These are phyloP conservation scores for Lymantria monacha DNA, from an alignment of 2,888 invertebrate species.

Conservation along the genomic window DNA sequence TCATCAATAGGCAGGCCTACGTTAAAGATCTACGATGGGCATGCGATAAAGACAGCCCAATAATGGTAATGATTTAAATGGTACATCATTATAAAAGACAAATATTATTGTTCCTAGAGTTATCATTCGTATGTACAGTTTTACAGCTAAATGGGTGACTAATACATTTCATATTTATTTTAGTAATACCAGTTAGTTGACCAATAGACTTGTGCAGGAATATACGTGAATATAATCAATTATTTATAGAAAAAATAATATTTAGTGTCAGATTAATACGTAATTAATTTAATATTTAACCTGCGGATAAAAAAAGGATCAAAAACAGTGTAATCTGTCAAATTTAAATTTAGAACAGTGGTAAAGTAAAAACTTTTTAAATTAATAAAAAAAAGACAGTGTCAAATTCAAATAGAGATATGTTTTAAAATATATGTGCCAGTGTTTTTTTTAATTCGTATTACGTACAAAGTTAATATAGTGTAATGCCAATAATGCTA, in stretches of 20 bases:
- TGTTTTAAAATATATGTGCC: conserved; percentile 1
- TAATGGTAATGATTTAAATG: too few relatives aligned
- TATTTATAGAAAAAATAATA: background rate
- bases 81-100: background rate
- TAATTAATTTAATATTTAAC: too few relatives aligned
- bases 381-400: background rate
- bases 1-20: too few relatives aligned
- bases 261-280: too few relatives aligned
- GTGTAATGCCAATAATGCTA: conserved; percentile 20
- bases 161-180: conserved; percentile 25
- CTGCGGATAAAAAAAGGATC: too few relatives aligned
- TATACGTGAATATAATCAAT: conserved; percentile 10
- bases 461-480: background rate
- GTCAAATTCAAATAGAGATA: background rate
- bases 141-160: conserved; percentile 29
- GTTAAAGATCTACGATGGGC: too few relatives aligned
- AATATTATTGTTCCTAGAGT: conserved; percentile 11
- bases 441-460: conserved; percentile 6
- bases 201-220: conserved; percentile 3
- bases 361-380: background rate
- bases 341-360: too few relatives aligned
- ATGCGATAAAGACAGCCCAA: too few relatives aligned
- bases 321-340: too few relatives aligned
- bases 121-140: conserved; percentile 18
- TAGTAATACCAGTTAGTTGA: conserved; percentile 19